Evolutionary conservation across 2,888 invertebrate genomes (phyloP), one percentile per base, ranked within the genome.

Genomic region (Aporophyla lueneburgensis): DNA sequence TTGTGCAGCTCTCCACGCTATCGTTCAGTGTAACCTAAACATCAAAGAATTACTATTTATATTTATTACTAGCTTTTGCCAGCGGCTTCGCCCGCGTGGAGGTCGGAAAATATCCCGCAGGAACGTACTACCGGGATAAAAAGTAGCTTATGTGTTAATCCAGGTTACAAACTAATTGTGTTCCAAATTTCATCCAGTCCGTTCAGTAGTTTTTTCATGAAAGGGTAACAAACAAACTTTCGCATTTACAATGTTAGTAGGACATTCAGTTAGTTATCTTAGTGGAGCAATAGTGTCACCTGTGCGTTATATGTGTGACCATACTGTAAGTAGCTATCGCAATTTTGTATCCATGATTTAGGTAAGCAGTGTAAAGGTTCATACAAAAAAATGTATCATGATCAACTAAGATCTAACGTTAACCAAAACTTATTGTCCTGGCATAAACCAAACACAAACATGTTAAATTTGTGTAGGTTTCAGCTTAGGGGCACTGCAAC

Each of bases 251-350:
- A n/a, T n/a, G n/a, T n/a, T n/a, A n/a, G n/a, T n/a, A n/a, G n/a
- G n/a, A n/a, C 66, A 67, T 51, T 40, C 16, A 43, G 14, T 78
- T 53, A 27, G 9, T 61, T 61, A 51, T 75, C 43, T 61, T 27
- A 4, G n/a, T 43, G 27, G 53, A 46, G 27, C 1, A n/a, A 46
- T 24, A 46, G 27, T 61, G 12, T 61, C 14, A 61, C 40, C 62
- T 40, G 51, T 16, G 10, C 21, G 9, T 67, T 46, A 46, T 46
- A 33, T 33, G 9, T 21, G 14, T 5, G 9, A 33, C 53, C 33
- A 46, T 46, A 46, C 10, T 46, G 43, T 43, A 43, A 33, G 33
- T 33, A 33, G 33, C 33, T 33, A 33, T 33, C 33, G 33, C 33
- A 33, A 33, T 33, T 33, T 33, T 33, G 33, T 33, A 33, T 1